Percentiles rank a stretch among this genome's conserved stretches.
Conservation (phyloP, 2,113 vertebrate genomes). For the Scartelaos histophorus region DNA sequence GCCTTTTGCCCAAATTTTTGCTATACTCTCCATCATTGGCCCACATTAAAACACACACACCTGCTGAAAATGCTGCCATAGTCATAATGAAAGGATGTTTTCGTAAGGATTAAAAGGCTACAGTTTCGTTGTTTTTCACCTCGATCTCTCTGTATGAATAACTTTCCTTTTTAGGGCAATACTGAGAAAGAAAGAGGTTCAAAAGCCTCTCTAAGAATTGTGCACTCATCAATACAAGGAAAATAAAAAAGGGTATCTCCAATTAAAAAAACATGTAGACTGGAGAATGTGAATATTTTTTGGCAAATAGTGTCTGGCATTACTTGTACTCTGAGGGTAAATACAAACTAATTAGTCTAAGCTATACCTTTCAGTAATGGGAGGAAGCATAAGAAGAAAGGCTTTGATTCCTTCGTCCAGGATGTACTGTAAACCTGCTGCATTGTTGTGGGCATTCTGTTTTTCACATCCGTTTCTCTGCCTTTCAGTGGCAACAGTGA, state of each 20-base stretch:
- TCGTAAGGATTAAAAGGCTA: slow-evolving; percentile 63
- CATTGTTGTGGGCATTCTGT: background rate
- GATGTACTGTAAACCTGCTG: background rate
- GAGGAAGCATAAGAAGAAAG: background rate
- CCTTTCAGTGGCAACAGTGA: background rate
- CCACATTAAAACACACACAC: slow-evolving; percentile 18
- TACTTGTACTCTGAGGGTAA: background rate
- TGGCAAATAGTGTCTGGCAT: background rate
- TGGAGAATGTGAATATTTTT: background rate
- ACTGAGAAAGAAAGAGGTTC: slow-evolving; percentile 25
- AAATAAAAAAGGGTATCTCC: slow-evolving; percentile 26
- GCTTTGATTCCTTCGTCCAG: background rate
- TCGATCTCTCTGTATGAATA: slow-evolving; percentile 66
- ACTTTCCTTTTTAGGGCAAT: slow-evolving; percentile 47
- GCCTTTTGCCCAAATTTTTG: slow-evolving; percentile 25
- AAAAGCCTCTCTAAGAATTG: slow-evolving; percentile 75
- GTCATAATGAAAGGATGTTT: slow-evolving; percentile 65
- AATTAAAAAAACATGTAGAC: slow-evolving; percentile 5
- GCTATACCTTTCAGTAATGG: background rate
- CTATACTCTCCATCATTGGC: slow-evolving; percentile 28
- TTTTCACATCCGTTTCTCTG: background rate
- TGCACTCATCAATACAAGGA: slow-evolving; percentile 47
- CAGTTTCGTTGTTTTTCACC: slow-evolving; percentile 41
- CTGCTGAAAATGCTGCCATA: slow-evolving; percentile 4
- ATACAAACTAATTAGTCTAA: background rate